Evolutionary conservation across 2,113 vertebrate species (phyloP).

Genomic region (Agelaius phoeniceus): DNA sequence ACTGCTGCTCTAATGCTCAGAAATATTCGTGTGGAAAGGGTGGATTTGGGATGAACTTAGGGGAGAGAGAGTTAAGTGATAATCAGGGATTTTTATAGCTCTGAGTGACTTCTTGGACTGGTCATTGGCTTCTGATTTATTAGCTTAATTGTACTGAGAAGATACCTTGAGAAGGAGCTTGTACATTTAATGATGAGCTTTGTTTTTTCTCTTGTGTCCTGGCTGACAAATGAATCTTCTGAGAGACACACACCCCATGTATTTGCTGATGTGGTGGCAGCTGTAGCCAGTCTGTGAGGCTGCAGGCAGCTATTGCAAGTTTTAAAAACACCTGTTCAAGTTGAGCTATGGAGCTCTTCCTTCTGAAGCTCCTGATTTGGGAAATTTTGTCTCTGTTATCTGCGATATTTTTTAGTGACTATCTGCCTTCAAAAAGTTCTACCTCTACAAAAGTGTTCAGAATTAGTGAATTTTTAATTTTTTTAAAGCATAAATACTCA

Average conservation of each 20-base stretch:
- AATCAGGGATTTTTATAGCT: neutral
- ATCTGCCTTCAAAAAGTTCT: neutral
- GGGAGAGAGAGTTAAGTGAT: neutral
- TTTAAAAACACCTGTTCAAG: neutral
- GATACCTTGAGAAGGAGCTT: neutral
- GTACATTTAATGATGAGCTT: neutral
- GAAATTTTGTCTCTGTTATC: neutral
- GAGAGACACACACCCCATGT: neutral
- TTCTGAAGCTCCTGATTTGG: neutral
- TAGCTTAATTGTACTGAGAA: neutral
- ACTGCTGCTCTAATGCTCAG: neutral
- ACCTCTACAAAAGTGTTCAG: neutral
- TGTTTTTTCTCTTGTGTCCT: neutral
- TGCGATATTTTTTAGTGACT: neutral
- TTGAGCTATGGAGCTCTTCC: neutral
- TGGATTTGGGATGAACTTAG: neutral
- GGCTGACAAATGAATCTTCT: neutral
- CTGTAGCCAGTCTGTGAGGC: neutral
- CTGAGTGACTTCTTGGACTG: neutral
- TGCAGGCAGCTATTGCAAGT: neutral
- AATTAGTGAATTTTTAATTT: neutral
- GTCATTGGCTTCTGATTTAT: neutral
- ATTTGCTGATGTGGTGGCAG: neutral
- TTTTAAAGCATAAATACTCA: neutral
- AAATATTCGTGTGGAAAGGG: neutral